phyloP scores from a whole-genome alignment of 2,113 vertebrate species.

The Pterophyllum scalare region DNA sequence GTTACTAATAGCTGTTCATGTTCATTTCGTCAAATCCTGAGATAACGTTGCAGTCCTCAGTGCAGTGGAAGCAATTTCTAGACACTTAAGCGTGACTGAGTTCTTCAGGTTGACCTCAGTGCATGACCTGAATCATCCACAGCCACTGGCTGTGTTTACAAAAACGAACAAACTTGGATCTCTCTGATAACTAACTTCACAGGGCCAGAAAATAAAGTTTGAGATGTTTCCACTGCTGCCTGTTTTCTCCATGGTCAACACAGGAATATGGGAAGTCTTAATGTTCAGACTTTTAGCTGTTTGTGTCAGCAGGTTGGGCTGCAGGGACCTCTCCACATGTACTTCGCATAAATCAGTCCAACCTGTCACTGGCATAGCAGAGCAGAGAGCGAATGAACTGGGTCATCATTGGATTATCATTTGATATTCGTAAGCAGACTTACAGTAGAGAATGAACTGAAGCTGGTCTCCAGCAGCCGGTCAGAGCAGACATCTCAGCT shows the following conservation, averaged over 20 bases:
- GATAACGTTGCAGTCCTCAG: background rate
- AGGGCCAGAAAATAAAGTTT: background rate
- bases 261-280: too few relatives aligned
- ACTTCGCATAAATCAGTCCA: constrained; percentile 19
- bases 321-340: background rate
- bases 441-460: constrained; percentile 31
- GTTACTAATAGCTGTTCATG: background rate
- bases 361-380: background rate
- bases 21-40: background rate
- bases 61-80: background rate
- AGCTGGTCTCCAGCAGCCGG: background rate
- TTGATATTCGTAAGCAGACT: constrained; percentile 61
- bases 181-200: too few relatives aligned
- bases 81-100: background rate
- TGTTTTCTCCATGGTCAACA: background rate
- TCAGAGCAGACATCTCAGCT: constrained; percentile 1
- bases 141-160: background rate
- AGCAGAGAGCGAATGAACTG: constrained; percentile 55
- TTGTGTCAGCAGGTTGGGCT: background rate
- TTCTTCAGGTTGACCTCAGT: background rate
- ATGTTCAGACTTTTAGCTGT: background rate
- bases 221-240: background rate
- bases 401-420: constrained; percentile 74
- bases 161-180: too few relatives aligned
- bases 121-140: background rate